Conservation (phyloP, 1,140 invertebrate species). For the Metopolophium dirhodum region DNA sequence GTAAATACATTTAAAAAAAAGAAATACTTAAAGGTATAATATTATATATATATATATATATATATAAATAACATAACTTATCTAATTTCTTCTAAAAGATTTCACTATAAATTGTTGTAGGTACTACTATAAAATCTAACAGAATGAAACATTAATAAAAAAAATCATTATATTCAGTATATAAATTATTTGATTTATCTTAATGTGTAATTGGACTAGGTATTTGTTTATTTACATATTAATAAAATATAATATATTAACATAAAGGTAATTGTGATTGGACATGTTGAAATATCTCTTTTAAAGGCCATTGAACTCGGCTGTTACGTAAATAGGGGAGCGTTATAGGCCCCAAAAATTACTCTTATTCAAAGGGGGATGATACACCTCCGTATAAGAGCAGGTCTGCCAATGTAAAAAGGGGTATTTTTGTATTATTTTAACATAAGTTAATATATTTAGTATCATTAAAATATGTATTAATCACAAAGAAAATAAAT, state of each 20-base stretch:
- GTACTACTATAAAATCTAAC: not conserved
- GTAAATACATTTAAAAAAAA: not conserved
- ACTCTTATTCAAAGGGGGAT: conserved; percentile 8
- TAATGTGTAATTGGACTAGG: not conserved
- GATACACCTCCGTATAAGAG: not conserved
- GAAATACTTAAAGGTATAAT: not conserved
- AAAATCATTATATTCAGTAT: not conserved
- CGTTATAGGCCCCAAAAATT: conserved; percentile 18
- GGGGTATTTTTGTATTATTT: conserved; percentile 26
- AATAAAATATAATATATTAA: conserved; percentile 6
- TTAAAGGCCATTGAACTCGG: conserved; percentile 20
- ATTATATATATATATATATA: no score
- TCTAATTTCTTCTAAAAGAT: not conserved
- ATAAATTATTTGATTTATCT: not conserved
- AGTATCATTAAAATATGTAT: not conserved
- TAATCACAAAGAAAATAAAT: not conserved
- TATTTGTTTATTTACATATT: not conserved
- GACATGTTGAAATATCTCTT: conserved; percentile 36
- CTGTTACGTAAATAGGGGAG: not conserved
- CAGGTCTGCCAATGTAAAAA: conserved; percentile 34
- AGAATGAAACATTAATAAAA: not conserved
- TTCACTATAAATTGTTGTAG: not conserved
- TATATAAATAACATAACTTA: not conserved
- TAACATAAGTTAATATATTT: conserved; percentile 33
- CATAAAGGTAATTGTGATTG: conserved; percentile 11